Percentiles rank a stretch among this genome's conserved stretches.
phyloP scores from a whole-genome alignment of 2,797 vertebrate species.

The Falco concolor region DNA sequence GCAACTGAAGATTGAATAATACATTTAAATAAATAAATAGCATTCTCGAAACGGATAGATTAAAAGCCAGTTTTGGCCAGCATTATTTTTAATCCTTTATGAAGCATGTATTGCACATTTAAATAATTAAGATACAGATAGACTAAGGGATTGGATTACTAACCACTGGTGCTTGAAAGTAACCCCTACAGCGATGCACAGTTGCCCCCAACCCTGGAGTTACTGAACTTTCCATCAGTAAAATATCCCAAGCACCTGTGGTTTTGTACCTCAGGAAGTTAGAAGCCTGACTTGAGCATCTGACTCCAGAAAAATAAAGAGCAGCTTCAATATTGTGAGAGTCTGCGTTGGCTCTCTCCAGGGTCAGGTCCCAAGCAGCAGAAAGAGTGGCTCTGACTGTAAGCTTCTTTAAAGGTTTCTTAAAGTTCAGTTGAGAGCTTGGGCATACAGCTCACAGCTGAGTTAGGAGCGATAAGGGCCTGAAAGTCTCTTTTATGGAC shows the following conservation, averaged over 20 bases:
- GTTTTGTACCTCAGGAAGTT: neutral
- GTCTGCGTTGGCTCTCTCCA: neutral
- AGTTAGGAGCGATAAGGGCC: neutral
- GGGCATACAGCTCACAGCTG: neutral
- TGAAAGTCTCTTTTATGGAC: neutral
- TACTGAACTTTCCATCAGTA: neutral
- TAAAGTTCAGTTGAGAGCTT: neutral
- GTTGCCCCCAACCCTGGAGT: neutral
- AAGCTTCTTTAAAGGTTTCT: neutral
- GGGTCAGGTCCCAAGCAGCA: rapidly evolving
- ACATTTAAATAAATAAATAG: neutral
- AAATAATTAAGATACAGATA: neutral
- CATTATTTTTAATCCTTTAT: neutral
- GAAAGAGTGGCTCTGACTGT: neutral
- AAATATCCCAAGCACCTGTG: neutral
- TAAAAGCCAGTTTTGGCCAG: neutral
- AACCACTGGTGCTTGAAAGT: neutral
- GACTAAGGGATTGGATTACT: neutral
- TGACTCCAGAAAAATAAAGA: neutral
- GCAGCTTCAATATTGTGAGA: neutral
- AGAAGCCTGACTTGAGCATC: neutral
- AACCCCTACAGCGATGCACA: rapidly evolving
- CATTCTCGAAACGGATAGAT: neutral
- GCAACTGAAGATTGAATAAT: neutral
- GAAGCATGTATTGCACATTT: neutral